Base-by-base conservation (phyloP, 2,113 vertebrate species). In the Bucco capensis region DNA sequence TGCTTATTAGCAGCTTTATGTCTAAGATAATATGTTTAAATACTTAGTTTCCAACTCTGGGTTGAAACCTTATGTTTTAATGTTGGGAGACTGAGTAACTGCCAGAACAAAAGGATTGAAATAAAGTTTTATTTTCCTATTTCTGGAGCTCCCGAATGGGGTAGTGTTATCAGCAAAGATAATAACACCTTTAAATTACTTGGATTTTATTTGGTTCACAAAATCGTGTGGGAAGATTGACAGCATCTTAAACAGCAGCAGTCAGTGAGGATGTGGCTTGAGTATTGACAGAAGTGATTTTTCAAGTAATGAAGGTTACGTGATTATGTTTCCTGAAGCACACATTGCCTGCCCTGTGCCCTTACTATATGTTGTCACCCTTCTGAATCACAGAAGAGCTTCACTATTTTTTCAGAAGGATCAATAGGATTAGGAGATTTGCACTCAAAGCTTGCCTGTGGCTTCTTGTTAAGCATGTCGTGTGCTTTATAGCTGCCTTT, bases 401-500 rank as follows among this genome's bases (percentile, higher is more conserved):
- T 96, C 95, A 17, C 94, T 92, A 95, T 85, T 97, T 97, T 96
- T 96, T 94, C 95, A 91, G 96, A 88, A 94, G 95, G 96, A 98
- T 98, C 98, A 98, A 97, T 98, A 97, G 97, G 98, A 98, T 98
- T 98, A 98, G 95, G 94, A 94, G 97, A 97, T 98, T 98, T 98
- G 95, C 18, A 46, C 96, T 96, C 96, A 97, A 96, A 97, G 97
- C 97, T 97, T 96, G 97, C 97, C 97, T 93, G 79, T 96, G 97
- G 97, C 96, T 97, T 96, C 96, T 97, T 96, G 95, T 97, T 97
- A 93, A 97, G 97, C 95, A 95, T 96, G 92, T 72, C 42, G 84
- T 96, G 96, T 96, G 97, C 94, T 96, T 97, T 91, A 91, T 28
- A 94, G 90, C 70, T 93, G 81, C 83, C 77, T 94, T 92, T 83